Evolutionary conservation across 2,888 invertebrate genomes (phyloP).

Genomic region (Napeogenes inachia): DNA sequence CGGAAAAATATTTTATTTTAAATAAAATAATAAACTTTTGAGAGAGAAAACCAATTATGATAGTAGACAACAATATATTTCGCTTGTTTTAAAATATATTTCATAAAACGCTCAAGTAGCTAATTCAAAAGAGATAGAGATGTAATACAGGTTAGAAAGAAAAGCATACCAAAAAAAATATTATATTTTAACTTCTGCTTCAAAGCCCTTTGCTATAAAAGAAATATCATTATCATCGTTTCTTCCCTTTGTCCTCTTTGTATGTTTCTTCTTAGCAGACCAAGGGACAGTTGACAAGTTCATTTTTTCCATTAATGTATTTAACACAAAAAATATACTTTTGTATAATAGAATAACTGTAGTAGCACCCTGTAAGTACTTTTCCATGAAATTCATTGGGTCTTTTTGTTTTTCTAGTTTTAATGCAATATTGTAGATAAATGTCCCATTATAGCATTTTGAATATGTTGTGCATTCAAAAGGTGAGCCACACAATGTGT

Average conservation of each 20-base stretch:
- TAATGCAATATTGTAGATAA: conserved; percentile 83
- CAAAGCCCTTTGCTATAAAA: conserved; percentile 64
- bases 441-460: conserved; percentile 85
- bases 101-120: too few relatives aligned
- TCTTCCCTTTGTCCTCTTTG: conserved; percentile 43
- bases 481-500: conserved; percentile 79
- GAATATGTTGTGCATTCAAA: conserved; percentile 76
- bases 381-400: conserved; percentile 71
- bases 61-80: too few relatives aligned
- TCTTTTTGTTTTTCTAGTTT: conserved; percentile 78
- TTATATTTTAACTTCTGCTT: conserved; percentile 58
- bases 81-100: too few relatives aligned
- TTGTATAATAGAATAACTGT: conserved; percentile 58
- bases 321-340: conserved; percentile 44
- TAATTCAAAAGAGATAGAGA: too few relatives aligned
- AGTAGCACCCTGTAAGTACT: conserved; percentile 62
- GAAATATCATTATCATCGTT: conserved; percentile 42
- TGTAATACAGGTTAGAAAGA: conserved; percentile 14
- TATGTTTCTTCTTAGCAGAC: conserved; percentile 41
- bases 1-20: too few relatives aligned
- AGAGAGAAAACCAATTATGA: too few relatives aligned
- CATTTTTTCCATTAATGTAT: conserved; percentile 46
- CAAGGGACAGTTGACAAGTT: conserved; percentile 43
- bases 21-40: too few relatives aligned
- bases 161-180: conserved; percentile 7